Conservation (phyloP, 2,797 vertebrate genomes). For the Acanthornis magna region DNA sequence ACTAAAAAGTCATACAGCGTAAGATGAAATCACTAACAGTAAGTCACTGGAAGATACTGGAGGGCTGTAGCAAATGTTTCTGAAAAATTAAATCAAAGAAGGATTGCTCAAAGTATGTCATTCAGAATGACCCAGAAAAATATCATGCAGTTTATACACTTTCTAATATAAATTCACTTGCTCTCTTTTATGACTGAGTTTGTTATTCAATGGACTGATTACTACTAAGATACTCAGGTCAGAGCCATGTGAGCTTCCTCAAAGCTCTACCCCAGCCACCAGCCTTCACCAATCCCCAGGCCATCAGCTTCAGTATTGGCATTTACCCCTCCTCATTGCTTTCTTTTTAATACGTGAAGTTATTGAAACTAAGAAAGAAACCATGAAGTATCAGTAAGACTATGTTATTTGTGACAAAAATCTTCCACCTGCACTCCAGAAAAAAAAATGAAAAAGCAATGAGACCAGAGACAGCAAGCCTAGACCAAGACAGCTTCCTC, state of each 20-base stretch:
- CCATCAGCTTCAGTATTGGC: background rate
- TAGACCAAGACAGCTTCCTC: background rate
- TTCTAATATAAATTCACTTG: background rate
- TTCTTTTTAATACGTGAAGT: background rate
- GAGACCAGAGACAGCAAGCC: background rate
- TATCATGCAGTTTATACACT: background rate
- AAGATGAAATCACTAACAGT: background rate
- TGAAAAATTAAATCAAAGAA: background rate
- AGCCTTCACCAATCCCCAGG: background rate
- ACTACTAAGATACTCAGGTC: background rate
- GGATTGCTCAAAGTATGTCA: background rate
- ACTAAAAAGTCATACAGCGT: background rate
- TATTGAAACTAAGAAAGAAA: background rate
- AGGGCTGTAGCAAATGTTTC: conserved; percentile 1
- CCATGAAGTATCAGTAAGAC: background rate
- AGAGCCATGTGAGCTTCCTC: background rate
- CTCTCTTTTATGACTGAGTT: background rate
- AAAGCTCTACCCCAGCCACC: background rate
- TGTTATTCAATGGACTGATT: background rate
- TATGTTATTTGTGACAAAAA: background rate
- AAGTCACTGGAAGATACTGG: background rate
- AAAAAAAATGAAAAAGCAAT: background rate
- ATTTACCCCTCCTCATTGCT: background rate
- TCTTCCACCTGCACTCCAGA: background rate
- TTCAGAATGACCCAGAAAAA: background rate